Evolutionary conservation across 1,140 invertebrate species (phyloP).

Genomic region (Popillia japonica): DNA sequence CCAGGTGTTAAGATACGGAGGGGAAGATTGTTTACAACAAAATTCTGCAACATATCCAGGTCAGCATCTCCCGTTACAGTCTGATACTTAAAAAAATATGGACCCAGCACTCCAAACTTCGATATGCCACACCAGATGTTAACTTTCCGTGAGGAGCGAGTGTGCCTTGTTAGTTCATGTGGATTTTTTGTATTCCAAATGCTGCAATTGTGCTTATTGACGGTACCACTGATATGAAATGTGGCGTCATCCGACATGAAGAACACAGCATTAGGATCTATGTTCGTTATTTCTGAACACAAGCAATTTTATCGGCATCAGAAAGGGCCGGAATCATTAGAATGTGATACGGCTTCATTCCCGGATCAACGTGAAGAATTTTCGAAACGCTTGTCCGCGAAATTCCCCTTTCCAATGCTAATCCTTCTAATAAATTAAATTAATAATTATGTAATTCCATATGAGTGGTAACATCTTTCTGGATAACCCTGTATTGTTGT

Average conservation of each 20-base stretch:
- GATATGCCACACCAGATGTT: too few species aligned
- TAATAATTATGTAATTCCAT: background rate
- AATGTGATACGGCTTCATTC: background rate
- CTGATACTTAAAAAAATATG: background rate
- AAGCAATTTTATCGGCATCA: background rate
- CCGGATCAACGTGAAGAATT: background rate
- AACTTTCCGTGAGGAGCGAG: background rate
- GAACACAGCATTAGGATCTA: background rate
- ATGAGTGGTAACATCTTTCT: background rate
- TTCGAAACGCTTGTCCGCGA: background rate
- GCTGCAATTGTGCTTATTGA: background rate
- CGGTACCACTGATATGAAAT: background rate
- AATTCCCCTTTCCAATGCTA: background rate
- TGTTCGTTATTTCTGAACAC: background rate
- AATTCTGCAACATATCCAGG: background rate
- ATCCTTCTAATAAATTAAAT: background rate
- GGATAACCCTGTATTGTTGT: too few species aligned
- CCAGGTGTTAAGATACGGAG: background rate
- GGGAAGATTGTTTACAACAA: conserved; percentile 10
- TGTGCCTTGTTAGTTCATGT: background rate
- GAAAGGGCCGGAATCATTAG: background rate
- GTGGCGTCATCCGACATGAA: background rate
- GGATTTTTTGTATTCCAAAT: background rate
- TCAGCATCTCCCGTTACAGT: too few species aligned
- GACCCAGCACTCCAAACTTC: too few species aligned